A percentile compares a stretch with the other conserved stretches of the same genome.
Evolutionary conservation across 2,888 invertebrate species (phyloP).

Genomic region (Halictus quadricinctus): DNA sequence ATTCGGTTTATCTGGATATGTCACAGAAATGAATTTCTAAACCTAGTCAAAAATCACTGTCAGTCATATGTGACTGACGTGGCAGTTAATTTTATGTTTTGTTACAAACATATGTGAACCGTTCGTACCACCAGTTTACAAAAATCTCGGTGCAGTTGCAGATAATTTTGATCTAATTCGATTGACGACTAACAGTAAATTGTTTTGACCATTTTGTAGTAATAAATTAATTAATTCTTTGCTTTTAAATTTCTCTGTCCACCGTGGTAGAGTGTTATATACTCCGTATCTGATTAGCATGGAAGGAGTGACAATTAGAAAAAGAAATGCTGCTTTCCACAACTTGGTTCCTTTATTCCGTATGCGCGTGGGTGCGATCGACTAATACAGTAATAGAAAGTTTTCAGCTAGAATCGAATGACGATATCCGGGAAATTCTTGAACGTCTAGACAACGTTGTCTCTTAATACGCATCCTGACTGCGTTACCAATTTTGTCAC

Average conservation of each 20-base stretch:
- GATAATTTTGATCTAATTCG: background rate
- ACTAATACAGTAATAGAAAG: slow-evolving; percentile 47
- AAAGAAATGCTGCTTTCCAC: slow-evolving; percentile 46
- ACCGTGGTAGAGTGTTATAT: background rate
- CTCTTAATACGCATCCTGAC: no score
- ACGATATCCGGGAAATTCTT: slow-evolving; percentile 44
- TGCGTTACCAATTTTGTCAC: background rate
- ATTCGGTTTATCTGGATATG: no score
- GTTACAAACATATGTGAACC: no score
- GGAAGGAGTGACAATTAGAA: background rate
- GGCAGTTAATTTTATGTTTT: no score
- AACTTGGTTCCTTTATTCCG: slow-evolving; percentile 27
- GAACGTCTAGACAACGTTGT: background rate
- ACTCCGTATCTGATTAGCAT: background rate
- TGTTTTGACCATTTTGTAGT: background rate
- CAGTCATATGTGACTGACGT: no score
- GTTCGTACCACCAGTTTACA: no score
- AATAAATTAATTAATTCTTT: background rate
- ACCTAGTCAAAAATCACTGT: no score
- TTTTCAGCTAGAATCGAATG: slow-evolving; percentile 11
- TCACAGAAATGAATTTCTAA: no score
- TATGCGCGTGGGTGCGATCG: slow-evolving; percentile 37
- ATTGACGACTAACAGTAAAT: background rate
- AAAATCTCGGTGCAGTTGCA: no score
- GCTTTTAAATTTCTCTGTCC: background rate